These are phyloP conservation scores for Pogona vitticeps DNA, from an alignment of 2,113 vertebrate species.

Conservation along the genomic window DNA sequence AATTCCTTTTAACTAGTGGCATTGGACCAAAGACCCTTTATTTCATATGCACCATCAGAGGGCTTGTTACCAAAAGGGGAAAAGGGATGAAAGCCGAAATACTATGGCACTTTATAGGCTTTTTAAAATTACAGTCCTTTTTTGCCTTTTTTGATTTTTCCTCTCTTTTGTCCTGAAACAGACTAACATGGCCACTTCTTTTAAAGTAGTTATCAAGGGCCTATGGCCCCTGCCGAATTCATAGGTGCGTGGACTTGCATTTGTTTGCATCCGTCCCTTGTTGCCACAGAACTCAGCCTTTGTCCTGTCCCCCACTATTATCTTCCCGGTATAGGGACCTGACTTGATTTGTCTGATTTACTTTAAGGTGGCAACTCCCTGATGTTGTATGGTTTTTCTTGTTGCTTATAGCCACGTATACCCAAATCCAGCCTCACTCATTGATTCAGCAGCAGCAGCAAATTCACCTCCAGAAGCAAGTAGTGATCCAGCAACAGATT, in stretches of 20 bases:
- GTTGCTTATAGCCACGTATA: constrained; percentile 74
- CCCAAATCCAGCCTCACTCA: constrained; percentile 84
- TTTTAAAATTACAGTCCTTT: too few species aligned
- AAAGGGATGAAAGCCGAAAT: too few species aligned
- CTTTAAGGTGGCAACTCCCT: neutral
- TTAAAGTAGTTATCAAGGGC: too few species aligned
- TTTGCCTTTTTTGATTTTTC: too few species aligned
- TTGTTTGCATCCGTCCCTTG: neutral
- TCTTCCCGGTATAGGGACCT: neutral
- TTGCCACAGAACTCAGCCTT: neutral
- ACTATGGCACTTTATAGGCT: too few species aligned
- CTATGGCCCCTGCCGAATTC: too few species aligned
- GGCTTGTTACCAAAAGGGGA: too few species aligned
- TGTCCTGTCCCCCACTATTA: neutral
- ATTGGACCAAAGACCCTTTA: neutral
- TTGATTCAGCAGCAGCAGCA: constrained; percentile 87
- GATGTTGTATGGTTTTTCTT: neutral
- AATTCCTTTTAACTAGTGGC: neutral
- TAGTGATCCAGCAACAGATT: constrained; percentile 85
- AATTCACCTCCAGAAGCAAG: constrained; percentile 84
- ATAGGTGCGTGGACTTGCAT: neutral
- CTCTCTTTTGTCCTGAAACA: too few species aligned
- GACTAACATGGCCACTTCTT: too few species aligned
- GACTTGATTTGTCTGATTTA: neutral
- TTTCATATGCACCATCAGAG: too few species aligned